Conservation (phyloP, 1,140 invertebrate genomes). For the Drosophila nigromelanica region DNA sequence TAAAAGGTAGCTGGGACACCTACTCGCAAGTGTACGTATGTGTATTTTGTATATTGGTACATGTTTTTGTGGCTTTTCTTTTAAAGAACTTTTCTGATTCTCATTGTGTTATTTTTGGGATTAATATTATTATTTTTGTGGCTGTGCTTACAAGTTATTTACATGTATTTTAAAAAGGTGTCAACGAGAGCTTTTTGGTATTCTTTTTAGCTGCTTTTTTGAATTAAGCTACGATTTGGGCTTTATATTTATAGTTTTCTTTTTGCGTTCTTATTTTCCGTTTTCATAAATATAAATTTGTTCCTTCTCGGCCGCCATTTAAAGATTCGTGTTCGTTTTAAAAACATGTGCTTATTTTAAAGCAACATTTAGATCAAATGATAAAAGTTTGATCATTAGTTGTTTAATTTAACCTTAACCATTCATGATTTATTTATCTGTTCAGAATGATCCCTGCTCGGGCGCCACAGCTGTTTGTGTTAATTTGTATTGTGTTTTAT, state of each 20-base stretch:
- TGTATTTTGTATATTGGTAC: background rate
- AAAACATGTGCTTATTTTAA: background rate
- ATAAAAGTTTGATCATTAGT: background rate
- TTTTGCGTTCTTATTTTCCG: background rate
- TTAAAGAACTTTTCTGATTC: slow-evolving; percentile 26
- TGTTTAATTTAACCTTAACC: background rate
- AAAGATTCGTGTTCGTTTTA: background rate
- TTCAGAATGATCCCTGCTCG: background rate
- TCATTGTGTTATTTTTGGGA: slow-evolving; percentile 19
- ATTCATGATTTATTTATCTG: slow-evolving; percentile 1
- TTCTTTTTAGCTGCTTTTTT: slow-evolving; percentile 2
- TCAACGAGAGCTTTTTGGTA: slow-evolving; percentile 24
- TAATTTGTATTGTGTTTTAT: background rate
- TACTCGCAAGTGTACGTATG: slow-evolving; percentile 29
- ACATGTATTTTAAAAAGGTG: slow-evolving; percentile 20
- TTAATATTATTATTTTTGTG: slow-evolving; percentile 1
- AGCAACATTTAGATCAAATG: slow-evolving; percentile 4
- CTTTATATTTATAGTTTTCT: background rate
- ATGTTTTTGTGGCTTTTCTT: slow-evolving; percentile 10
- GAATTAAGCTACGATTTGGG: background rate
- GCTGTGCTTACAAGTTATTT: slow-evolving; percentile 18
- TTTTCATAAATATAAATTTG: background rate
- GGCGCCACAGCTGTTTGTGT: background rate
- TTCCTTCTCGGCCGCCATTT: background rate
- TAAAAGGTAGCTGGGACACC: slow-evolving; percentile 24